Percentiles rank a stretch among this genome's conserved stretches.
phyloP scores from a whole-genome alignment of 2,113 vertebrate species.

The Morone chrysops region DNA sequence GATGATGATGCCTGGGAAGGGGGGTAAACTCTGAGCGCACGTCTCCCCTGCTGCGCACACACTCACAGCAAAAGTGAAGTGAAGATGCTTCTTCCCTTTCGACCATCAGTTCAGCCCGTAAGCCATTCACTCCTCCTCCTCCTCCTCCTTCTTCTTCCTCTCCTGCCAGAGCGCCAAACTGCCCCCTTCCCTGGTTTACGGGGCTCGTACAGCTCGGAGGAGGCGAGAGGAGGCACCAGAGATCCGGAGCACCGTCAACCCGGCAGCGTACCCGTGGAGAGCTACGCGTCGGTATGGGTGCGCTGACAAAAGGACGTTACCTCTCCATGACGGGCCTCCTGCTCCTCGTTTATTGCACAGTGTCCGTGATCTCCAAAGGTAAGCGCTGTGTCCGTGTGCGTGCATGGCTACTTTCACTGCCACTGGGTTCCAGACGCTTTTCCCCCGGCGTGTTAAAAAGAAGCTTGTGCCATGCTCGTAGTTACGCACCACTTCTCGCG shows the following conservation, averaged over 20 bases:
- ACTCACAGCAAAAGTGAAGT: conserved; percentile 64
- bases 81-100: conserved; percentile 69
- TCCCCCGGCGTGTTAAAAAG: neutral
- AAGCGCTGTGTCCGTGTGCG: conserved; percentile 48
- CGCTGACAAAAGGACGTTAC: conserved; percentile 72
- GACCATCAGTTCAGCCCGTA: conserved; percentile 25
- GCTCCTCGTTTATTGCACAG: conserved; percentile 69
- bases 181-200: conserved; percentile 32
- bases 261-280: conserved; percentile 46
- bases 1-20: conserved; percentile 51
- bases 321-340: conserved; percentile 67
- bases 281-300: conserved; percentile 69
- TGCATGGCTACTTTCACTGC: conserved; percentile 3
- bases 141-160: neutral
- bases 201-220: conserved; percentile 40
- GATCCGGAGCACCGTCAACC: conserved; percentile 37
- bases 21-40: conserved; percentile 61
- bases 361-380: conserved; percentile 78
- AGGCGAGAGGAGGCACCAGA: conserved; percentile 42
- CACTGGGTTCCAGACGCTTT: neutral
- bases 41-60: conserved; percentile 53
- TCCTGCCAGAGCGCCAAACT: conserved; percentile 6
- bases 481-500: conserved; percentile 50
- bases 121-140: conserved; percentile 24
- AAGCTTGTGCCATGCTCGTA: conserved; percentile 26